Conservation (phyloP, 2,888 invertebrate genomes). For the Beris morrisii region DNA sequence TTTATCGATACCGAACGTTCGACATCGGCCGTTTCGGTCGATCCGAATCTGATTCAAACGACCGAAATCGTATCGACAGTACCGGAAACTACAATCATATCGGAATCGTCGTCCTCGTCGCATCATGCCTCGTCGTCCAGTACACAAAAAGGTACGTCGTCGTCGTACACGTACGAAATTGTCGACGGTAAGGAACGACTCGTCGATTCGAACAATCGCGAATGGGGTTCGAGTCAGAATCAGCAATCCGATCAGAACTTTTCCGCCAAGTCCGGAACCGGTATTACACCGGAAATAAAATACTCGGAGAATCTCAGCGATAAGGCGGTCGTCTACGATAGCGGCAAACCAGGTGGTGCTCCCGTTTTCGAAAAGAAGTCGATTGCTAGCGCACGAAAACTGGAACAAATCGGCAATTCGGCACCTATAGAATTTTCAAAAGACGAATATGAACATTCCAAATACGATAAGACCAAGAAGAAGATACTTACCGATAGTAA, state of each 20-base stretch:
- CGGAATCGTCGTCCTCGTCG: conserved; percentile 33
- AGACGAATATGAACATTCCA: conserved; percentile 34
- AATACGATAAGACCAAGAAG: conserved; percentile 35
- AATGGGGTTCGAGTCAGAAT: conserved; percentile 61
- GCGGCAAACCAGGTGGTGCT: conserved; percentile 59
- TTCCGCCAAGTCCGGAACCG: conserved; percentile 61
- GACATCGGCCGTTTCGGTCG: conserved; percentile 26
- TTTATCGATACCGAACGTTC: conserved; percentile 25
- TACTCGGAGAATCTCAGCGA: conserved; percentile 61
- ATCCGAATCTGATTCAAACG: conserved; percentile 33
- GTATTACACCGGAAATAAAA: conserved; percentile 61
- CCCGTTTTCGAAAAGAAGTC: conserved; percentile 58
- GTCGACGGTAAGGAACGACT: conserved; percentile 67
- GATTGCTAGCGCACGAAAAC: conserved; percentile 55
- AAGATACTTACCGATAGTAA: conserved; percentile 38
- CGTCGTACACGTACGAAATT: conserved; percentile 67
- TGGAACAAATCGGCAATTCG: conserved; percentile 47
- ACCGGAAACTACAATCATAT: conserved; percentile 32
- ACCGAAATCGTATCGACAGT: conserved; percentile 25
- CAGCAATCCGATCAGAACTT: conserved; percentile 59
- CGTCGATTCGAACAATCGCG: conserved; percentile 62
- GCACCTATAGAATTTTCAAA: conserved; percentile 43
- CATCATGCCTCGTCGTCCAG: conserved; percentile 30
- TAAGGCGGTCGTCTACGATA: conserved; percentile 61
- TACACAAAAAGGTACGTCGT: conserved; percentile 62